phyloP scores from a whole-genome alignment of 37 sponge, comb jelly and placozoan species.

The Halichondria panicea region DNA sequence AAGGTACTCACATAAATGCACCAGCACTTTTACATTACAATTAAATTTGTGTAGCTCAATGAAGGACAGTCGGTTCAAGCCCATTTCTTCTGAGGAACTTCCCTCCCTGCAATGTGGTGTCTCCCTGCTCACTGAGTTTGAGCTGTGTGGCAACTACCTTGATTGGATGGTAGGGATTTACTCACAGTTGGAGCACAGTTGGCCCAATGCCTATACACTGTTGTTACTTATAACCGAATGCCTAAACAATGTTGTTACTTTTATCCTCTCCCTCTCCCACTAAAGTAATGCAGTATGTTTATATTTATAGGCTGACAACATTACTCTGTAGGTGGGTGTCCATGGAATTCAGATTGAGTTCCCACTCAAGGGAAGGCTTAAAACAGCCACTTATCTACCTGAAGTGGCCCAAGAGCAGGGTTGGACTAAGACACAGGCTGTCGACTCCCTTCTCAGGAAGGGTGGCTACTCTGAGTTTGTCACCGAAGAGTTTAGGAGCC shows the following conservation, averaged over 20 bases:
- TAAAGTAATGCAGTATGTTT: too few species aligned
- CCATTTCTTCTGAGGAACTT: slow-evolving; percentile 78
- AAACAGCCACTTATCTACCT: slow-evolving; percentile 96
- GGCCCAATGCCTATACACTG: not conserved
- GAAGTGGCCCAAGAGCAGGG: slow-evolving; percentile 96
- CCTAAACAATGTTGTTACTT: not conserved
- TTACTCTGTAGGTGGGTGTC: slow-evolving; percentile 84
- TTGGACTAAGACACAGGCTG: slow-evolving; percentile 86
- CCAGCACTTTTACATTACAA: slow-evolving; percentile 5
- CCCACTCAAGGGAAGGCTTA: slow-evolving; percentile 8
- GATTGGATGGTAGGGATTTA: slow-evolving; percentile 90
- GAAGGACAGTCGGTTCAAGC: slow-evolving; percentile 93
- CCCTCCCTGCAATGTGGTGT: slow-evolving; percentile 85
- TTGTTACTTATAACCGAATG: not conserved
- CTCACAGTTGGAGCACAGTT: not conserved
- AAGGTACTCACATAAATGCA: slow-evolving; percentile 63
- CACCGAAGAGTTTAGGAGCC: slow-evolving; percentile 60
- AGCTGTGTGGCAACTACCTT: slow-evolving; percentile 65
- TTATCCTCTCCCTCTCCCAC: not conserved
- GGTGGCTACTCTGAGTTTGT: slow-evolving; percentile 82
- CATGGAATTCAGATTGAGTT: slow-evolving; percentile 99
- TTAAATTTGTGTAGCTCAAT: slow-evolving; percentile 63
- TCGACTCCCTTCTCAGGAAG: slow-evolving; percentile 90
- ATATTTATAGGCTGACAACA: not conserved
- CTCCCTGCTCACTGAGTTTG: slow-evolving; percentile 91